phyloP scores from a whole-genome alignment of 1,140 invertebrate species.

The Ips typographus region DNA sequence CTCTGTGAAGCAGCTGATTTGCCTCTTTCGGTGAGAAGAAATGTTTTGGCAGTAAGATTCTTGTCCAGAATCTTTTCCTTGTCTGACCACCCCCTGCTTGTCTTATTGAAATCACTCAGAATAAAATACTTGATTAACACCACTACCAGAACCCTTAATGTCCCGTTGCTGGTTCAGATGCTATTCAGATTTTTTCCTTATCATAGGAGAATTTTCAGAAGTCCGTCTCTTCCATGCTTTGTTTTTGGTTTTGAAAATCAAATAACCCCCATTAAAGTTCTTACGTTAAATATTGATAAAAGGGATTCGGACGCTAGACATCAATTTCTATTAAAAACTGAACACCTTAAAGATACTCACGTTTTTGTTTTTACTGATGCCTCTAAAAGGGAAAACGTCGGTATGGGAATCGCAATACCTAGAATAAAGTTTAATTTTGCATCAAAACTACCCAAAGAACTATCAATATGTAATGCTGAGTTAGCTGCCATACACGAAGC shows the following conservation, averaged over 20 bases:
- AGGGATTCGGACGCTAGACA: background rate
- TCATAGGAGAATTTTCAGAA: too few relatives aligned
- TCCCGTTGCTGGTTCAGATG: too few relatives aligned
- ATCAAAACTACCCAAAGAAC: conserved; percentile 3
- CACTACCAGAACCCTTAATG: too few relatives aligned
- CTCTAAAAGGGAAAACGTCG: conserved; percentile 10
- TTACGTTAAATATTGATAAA: background rate
- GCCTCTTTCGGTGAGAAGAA: too few relatives aligned
- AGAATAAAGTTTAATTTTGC: conserved; percentile 18
- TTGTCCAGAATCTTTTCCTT: too few relatives aligned
- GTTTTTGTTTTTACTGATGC: conserved; percentile 13
- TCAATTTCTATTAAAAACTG: background rate
- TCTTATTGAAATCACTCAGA: too few relatives aligned
- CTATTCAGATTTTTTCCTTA: too few relatives aligned
- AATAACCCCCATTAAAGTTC: background rate
- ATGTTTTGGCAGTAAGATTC: too few relatives aligned
- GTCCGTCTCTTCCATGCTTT: too few relatives aligned
- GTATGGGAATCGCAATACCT: conserved; percentile 13
- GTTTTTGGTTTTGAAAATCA: background rate
- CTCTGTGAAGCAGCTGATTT: too few relatives aligned
- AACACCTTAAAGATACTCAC: background rate
- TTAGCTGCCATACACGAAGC: conserved; percentile 12
- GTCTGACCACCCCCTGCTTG: too few relatives aligned
- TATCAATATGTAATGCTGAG: conserved; percentile 10
- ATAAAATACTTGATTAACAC: too few relatives aligned